Conservation (phyloP, 2,113 vertebrate genomes). For the Chionis minor region DNA sequence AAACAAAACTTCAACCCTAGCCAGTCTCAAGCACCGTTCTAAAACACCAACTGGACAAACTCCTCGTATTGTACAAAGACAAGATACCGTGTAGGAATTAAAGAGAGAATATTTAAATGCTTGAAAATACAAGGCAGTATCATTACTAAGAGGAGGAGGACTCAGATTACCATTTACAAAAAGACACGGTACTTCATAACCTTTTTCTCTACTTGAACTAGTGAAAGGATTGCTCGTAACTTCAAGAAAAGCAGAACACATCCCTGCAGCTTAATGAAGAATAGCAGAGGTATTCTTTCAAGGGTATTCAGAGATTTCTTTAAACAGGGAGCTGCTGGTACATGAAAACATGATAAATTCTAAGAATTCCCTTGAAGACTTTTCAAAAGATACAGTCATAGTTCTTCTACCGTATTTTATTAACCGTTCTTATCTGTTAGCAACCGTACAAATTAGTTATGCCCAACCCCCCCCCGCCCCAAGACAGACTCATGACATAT, state of each 20-base stretch:
- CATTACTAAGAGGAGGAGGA: background rate
- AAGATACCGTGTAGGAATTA: background rate
- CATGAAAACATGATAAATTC: background rate
- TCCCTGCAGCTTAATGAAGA: background rate
- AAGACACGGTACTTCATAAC: background rate
- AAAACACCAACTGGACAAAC: background rate
- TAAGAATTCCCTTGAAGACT: background rate
- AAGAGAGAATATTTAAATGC: background rate
- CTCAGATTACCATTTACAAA: background rate
- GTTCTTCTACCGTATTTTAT: background rate
- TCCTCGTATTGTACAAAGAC: background rate
- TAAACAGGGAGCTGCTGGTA: background rate
- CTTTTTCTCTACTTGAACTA: background rate
- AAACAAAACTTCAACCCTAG: background rate
- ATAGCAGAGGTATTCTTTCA: background rate
- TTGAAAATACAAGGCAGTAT: background rate
- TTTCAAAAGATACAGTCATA: background rate
- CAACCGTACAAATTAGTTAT: background rate
- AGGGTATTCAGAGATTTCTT: background rate
- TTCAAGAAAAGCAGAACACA: background rate
- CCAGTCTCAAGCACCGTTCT: background rate
- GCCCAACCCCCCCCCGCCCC: accelerated
- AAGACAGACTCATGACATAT: background rate
- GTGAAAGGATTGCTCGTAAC: background rate
- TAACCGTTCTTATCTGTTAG: background rate